Conservation (phyloP, 2,888 invertebrate species). For the Drosophila sordidapex region DNA sequence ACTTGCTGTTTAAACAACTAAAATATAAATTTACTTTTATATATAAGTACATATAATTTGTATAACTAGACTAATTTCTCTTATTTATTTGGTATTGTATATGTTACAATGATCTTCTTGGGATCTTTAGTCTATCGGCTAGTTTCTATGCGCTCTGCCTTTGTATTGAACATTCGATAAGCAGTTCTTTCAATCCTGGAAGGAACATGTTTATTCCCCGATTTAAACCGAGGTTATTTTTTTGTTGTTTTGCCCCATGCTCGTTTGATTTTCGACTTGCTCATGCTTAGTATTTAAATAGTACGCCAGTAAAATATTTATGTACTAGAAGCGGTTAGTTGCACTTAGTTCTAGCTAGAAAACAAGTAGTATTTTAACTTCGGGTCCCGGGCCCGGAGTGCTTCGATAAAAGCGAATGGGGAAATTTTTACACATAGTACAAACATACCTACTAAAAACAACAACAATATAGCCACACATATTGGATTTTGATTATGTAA, state of each 20-base stretch:
- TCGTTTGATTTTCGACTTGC: conserved; percentile 51
- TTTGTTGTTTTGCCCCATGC: conserved; percentile 40
- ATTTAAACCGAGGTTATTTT: conserved; percentile 21
- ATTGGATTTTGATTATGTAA: conserved; percentile 52
- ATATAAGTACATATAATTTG: conserved; percentile 54
- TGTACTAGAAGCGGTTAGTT: conserved; percentile 35
- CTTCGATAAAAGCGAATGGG: conserved; percentile 32
- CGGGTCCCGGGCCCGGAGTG: conserved; percentile 9
- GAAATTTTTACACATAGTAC: conserved; percentile 42
- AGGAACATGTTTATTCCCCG: conserved; percentile 49
- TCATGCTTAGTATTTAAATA: conserved; percentile 20
- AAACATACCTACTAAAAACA: conserved; percentile 57
- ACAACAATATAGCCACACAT: conserved; percentile 47
- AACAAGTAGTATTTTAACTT: conserved; percentile 47
- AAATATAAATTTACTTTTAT: conserved; percentile 26
- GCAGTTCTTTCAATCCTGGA: conserved; percentile 39
- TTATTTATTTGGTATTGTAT: conserved; percentile 69
- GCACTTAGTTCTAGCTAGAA: conserved; percentile 64
- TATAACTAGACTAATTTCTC: conserved; percentile 69
- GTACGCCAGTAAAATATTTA: conserved; percentile 3
- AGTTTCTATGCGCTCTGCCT: conserved; percentile 53
- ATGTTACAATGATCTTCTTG: conserved; percentile 72
- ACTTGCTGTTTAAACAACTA: conserved; percentile 53
- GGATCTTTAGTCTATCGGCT: conserved; percentile 73
- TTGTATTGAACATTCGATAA: conserved; percentile 24